Evolutionary conservation across 2,113 vertebrate genomes (phyloP).

Genomic region (Mystacornis crossleyi): DNA sequence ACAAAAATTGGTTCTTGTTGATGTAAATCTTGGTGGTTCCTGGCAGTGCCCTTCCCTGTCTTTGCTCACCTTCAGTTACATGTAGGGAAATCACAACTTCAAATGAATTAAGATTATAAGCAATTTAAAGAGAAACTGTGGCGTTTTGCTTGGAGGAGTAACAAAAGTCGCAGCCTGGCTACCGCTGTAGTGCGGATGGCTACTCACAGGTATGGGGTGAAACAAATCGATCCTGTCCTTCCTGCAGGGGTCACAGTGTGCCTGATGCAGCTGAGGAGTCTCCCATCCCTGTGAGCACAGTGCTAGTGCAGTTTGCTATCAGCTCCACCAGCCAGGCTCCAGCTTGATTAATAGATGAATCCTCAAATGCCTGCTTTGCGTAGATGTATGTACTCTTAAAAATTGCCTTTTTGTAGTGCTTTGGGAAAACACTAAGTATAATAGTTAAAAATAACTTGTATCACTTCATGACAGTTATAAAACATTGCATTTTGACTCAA

Average conservation of each 20-base stretch:
- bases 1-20: background rate
- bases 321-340: background rate
- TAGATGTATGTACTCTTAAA: background rate
- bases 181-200: background rate
- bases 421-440: background rate
- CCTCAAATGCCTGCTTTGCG: background rate
- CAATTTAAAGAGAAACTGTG: background rate
- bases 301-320: background rate
- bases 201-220: background rate
- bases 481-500: background rate
- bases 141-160: background rate
- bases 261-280: background rate
- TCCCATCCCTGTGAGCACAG: background rate
- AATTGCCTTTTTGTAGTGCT: background rate
- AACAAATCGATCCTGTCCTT: background rate
- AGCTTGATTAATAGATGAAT: background rate
- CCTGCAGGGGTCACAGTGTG: fast-evolving
- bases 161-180: background rate
- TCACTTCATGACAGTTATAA: background rate
- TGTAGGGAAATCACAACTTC: background rate
- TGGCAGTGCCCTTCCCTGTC: background rate
- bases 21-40: background rate
- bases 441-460: background rate
- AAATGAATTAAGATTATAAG: background rate
- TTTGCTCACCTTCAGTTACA: background rate